phyloP scores from a whole-genome alignment of 2,797 vertebrate species.

The Channa striata region DNA sequence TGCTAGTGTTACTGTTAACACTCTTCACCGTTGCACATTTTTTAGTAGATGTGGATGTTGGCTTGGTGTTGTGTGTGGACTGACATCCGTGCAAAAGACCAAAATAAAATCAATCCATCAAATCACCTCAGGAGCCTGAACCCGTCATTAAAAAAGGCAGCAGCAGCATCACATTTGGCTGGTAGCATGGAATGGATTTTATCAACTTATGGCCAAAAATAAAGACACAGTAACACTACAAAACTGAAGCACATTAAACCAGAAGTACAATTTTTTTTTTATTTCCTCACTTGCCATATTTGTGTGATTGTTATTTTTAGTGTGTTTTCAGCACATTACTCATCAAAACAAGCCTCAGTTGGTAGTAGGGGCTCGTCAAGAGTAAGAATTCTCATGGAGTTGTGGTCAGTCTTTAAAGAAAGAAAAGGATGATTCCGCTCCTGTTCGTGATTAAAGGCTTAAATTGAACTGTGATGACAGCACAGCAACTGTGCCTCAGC shows the following conservation, averaged over 20 bases:
- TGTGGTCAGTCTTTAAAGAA: not conserved
- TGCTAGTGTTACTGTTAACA: not conserved
- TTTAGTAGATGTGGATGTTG: not conserved
- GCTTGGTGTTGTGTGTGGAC: not conserved
- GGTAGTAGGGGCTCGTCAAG: no score
- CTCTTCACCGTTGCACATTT: not conserved
- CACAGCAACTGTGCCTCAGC: conserved; percentile 37
- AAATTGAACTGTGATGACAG: conserved; percentile 59
- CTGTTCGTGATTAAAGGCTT: conserved; percentile 36
- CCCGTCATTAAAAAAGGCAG: conserved; percentile 10
- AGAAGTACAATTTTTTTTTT: not conserved
- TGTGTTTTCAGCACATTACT: no score
- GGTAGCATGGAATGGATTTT: conserved; percentile 22
- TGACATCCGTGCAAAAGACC: not conserved
- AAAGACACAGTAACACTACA: not conserved
- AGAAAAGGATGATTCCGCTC: conserved; percentile 5
- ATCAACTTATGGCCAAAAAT: conserved; percentile 19
- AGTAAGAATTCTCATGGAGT: no score
- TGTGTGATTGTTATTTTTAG: no score
- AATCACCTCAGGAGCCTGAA: not conserved
- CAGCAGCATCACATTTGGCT: conserved; percentile 17
- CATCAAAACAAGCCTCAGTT: no score
- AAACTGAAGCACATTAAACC: not conserved
- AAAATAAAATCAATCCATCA: conserved; percentile 1
- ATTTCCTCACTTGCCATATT: not conserved